These are phyloP conservation scores for Chrosomus eos DNA, from an alignment of 2,797 vertebrate species.

Conservation along the genomic window DNA sequence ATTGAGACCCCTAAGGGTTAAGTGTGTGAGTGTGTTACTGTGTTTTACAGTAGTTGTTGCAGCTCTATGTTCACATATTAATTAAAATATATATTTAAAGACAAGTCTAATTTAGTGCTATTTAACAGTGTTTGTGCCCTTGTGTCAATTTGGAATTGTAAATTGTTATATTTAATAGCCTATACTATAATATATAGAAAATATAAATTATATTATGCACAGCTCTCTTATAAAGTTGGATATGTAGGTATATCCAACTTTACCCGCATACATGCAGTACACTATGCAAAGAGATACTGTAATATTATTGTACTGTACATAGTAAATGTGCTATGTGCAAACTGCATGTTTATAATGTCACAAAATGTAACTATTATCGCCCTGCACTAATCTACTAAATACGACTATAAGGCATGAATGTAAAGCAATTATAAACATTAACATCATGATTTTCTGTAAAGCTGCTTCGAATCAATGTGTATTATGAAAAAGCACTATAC, in stretches of 20 bases:
- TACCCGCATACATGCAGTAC: not conserved
- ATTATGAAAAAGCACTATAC: not conserved
- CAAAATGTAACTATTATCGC: not conserved
- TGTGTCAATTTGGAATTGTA: not conserved
- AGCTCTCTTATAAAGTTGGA: not conserved
- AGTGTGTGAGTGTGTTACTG: not conserved
- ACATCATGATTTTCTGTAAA: not conserved
- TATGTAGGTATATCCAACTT: not conserved
- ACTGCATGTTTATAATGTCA: not conserved
- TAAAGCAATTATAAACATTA: not conserved
- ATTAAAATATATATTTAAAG: not conserved
- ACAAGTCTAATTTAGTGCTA: not conserved
- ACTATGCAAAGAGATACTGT: not conserved
- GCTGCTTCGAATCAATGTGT: not conserved
- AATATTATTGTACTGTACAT: not conserved
- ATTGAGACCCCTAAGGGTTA: not conserved
- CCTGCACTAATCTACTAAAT: not conserved
- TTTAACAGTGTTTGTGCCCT: not conserved
- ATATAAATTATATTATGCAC: not conserved
- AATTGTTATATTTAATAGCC: not conserved
- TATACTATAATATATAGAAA: not conserved
- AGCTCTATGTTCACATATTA: not conserved
- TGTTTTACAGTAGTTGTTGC: not conserved
- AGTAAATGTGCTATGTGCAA: not conserved
- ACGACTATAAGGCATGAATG: not conserved